Evolutionary conservation across 2,888 invertebrate species (phyloP).

Genomic region (Scrobipalpa costella): DNA sequence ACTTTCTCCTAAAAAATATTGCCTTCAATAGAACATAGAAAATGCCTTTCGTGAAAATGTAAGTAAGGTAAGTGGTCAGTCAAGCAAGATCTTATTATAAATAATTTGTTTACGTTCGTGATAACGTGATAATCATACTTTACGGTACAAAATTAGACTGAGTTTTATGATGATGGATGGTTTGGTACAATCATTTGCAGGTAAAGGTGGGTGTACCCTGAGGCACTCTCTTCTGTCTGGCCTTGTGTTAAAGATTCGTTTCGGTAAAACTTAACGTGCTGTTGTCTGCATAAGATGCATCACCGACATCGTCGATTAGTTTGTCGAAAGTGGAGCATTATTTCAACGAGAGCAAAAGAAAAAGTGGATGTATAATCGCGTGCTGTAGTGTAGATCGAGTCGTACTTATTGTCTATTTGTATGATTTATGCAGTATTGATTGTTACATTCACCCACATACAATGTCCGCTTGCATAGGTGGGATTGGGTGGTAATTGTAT

Average conservation of each 20-base stretch:
- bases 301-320: neutral
- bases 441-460: constrained; percentile 51
- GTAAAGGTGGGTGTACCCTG: neutral
- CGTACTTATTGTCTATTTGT: neutral
- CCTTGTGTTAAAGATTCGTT: neutral
- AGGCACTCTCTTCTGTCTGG: neutral
- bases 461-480: constrained; percentile 33
- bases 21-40: too few species aligned
- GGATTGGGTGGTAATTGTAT: constrained; percentile 41
- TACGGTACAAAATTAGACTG: constrained; percentile 3
- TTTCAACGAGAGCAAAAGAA: constrained; percentile 54
- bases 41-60: too few species aligned
- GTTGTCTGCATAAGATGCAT: constrained; percentile 5
- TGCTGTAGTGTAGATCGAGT: constrained; percentile 25
- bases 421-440: constrained; percentile 42
- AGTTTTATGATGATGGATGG: constrained; percentile 21
- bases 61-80: neutral
- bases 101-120: constrained; percentile 11
- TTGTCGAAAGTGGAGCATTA: constrained; percentile 30
- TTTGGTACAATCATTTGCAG: neutral
- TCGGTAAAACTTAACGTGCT: neutral
- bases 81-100: neutral
- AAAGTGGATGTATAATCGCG: constrained; percentile 44
- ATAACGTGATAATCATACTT: constrained; percentile 6
- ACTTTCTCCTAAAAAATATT: too few species aligned